Base-by-base conservation (phyloP, 1,140 invertebrate genomes). In the Caenorhabditis tropicalis region DNA sequence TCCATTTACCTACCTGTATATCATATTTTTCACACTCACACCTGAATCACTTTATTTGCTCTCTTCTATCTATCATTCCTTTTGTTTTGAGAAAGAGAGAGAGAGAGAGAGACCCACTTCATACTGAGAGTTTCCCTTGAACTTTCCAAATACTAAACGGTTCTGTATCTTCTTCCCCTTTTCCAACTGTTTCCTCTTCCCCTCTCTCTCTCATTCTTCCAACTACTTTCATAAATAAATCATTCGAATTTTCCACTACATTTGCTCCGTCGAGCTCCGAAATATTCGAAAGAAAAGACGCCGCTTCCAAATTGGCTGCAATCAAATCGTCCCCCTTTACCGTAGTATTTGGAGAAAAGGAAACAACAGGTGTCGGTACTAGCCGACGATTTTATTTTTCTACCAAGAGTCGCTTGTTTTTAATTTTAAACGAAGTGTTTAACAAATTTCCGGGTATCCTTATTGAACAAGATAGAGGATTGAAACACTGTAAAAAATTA, bases 291-390 rank as follows among this genome's bases (percentile, higher is more conserved):
- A 36, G 21, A 74, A 74, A 74, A 74, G 33, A 36, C 36, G 65
- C 65, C 65, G 65, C 19, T 19, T n/a, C n/a, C 65, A 74, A 74
- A 74, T 74, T 74, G 36, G 65, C 65, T 74, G 65, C 65, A 74
- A 74, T 74, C 65, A 74, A 74, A 27, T 36, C 9, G 48, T 19
- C 15, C n/a, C 7, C 29, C 5, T 10, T 12, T 74, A 74, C 65
- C 36, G 65, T 74, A 74, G 65, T 74, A 74, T 16, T 43, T 39
- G 27, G 10, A 58, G 15, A 51, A 29, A 29, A 33, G 31, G 29
- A 65, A 33, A 33, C 65, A 74, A 74, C 65, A 74, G 65, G 65
- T 74, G 65, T n/a, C 15, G n/a, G n/a, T 51, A 51, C n/a, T 16
- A n/a, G n/a, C n/a, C n/a, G n/a, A n/a, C n/a, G n/a, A 43, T 43